Percentiles rank a stretch among this genome's conserved stretches.
Evolutionary conservation across 2,888 invertebrate species (phyloP).

Genomic region (Limenitis camilla): DNA sequence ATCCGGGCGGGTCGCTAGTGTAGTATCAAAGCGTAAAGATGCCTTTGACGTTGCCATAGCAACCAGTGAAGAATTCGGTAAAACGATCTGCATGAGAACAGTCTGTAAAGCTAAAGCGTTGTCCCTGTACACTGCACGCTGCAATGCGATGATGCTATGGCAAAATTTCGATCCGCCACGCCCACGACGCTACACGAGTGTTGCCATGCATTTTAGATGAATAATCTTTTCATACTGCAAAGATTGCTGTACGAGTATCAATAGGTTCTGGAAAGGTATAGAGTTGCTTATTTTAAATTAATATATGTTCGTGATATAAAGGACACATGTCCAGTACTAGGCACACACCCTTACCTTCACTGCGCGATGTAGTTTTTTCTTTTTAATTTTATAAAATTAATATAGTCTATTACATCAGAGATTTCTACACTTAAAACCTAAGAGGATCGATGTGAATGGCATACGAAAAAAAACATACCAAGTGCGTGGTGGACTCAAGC

Average conservation of each 20-base stretch:
- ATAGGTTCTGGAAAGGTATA: background rate
- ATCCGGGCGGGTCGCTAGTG: background rate
- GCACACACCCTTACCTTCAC: too few species aligned
- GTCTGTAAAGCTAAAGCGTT: too few species aligned
- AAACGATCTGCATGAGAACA: too few species aligned
- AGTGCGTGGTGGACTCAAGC: too few species aligned
- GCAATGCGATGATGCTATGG: conserved; percentile 18
- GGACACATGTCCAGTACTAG: too few species aligned
- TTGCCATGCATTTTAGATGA: conserved; percentile 12
- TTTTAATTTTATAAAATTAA: too few species aligned
- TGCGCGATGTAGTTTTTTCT: too few species aligned
- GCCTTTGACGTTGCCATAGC: conserved; percentile 1
- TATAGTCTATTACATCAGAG: too few species aligned
- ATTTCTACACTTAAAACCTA: too few species aligned
- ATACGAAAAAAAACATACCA: too few species aligned
- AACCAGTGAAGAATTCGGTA: too few species aligned
- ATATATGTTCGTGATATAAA: background rate
- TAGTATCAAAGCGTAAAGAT: background rate
- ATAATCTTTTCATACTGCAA: background rate
- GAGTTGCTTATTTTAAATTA: conserved; percentile 1
- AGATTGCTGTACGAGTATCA: background rate
- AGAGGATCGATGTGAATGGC: too few species aligned
- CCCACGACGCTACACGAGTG: conserved; percentile 32
- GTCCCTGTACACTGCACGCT: background rate
- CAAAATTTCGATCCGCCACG: conserved; percentile 38